A percentile compares a stretch with the other conserved stretches of the same genome.
These are phyloP conservation scores for Myrmecobius fasciatus DNA, from an alignment of 2,113 vertebrate species.

Conservation along the genomic window DNA sequence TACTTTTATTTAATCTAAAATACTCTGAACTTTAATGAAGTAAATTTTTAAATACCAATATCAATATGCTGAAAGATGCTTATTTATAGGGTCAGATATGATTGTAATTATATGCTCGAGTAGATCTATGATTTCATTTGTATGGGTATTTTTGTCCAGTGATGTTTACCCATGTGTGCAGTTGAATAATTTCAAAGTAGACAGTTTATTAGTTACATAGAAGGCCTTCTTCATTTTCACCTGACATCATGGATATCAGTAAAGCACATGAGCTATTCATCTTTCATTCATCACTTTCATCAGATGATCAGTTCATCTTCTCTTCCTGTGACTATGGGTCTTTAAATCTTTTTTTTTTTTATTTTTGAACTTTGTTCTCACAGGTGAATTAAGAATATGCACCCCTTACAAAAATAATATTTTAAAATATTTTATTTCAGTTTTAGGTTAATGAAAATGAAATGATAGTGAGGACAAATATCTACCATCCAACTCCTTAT, in stretches of 20 bases:
- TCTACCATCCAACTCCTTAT: too few relatives aligned
- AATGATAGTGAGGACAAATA: too few relatives aligned
- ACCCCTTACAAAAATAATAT: too few relatives aligned
- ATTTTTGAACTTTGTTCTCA: too few relatives aligned
- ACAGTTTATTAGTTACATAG: not conserved
- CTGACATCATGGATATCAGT: not conserved
- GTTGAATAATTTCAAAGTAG: not conserved
- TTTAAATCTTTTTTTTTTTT: too few relatives aligned
- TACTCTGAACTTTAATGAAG: not conserved
- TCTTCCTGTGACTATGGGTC: not conserved
- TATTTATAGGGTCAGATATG: not conserved
- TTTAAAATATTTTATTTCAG: too few relatives aligned
- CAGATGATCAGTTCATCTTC: not conserved
- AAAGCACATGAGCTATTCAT: not conserved
- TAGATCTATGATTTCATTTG: not conserved
- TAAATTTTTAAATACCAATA: not conserved
- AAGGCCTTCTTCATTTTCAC: not conserved
- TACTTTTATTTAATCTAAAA: not conserved
- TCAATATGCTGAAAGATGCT: not conserved
- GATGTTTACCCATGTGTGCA: not conserved
- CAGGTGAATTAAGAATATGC: too few relatives aligned
- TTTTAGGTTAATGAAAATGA: too few relatives aligned
- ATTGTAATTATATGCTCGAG: not conserved
- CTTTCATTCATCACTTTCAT: not conserved
- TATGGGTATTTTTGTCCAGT: not conserved